These are phyloP conservation scores for Arctia plantaginis DNA, from an alignment of 2,888 invertebrate genomes.

Conservation along the genomic window DNA sequence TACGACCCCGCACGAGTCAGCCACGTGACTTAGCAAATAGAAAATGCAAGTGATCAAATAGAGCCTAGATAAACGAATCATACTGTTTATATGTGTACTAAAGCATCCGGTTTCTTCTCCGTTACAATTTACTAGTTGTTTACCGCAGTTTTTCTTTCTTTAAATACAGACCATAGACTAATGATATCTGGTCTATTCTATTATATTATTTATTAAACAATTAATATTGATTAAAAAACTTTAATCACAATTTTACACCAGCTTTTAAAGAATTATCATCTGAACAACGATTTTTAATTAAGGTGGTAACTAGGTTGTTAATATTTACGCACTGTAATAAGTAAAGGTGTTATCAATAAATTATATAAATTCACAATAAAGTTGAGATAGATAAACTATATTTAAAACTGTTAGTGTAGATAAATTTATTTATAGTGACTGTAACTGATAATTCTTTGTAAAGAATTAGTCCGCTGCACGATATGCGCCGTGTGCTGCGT, in stretches of 20 bases:
- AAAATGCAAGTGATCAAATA: constrained; percentile 23
- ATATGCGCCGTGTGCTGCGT: constrained; percentile 41
- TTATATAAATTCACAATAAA: constrained; percentile 8
- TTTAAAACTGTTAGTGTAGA: constrained; percentile 34
- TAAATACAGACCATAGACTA: not conserved
- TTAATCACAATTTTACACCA: not conserved
- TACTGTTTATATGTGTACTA: constrained; percentile 8
- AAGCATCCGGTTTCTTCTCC: not conserved
- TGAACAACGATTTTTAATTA: not conserved
- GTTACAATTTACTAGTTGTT: not conserved
- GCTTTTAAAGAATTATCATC: not conserved
- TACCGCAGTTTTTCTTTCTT: not conserved
- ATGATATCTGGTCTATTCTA: not conserved
- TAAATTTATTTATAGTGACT: constrained; percentile 46
- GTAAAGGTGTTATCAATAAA: constrained; percentile 7
- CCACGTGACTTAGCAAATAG: constrained; percentile 59
- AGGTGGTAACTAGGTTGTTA: not conserved
- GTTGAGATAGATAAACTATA: constrained; percentile 27
- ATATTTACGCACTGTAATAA: not conserved
- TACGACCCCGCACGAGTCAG: constrained; percentile 68
- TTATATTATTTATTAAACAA: not conserved
- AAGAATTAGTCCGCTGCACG: constrained; percentile 50
- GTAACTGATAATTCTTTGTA: constrained; percentile 50
- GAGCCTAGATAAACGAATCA: not conserved
- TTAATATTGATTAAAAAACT: not conserved